Conservation (phyloP, 2,888 invertebrate genomes). For the Drosophila neonasuta region DNA sequence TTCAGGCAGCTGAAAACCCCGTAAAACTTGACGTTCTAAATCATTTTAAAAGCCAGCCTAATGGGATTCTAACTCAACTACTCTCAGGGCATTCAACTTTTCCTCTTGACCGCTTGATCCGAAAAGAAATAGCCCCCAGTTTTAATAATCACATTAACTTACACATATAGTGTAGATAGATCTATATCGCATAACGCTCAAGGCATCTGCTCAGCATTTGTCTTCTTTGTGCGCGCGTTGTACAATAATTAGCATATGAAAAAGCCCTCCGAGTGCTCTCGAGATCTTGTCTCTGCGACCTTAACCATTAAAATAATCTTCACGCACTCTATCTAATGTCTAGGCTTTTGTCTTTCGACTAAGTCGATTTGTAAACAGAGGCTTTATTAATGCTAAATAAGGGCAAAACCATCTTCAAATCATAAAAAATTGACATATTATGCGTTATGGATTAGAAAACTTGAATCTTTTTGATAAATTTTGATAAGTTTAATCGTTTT, state of each 20-base stretch:
- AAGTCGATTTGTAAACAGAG: conserved; percentile 4
- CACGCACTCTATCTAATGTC: conserved; percentile 38
- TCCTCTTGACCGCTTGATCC: conserved; percentile 28
- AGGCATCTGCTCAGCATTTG: conserved; percentile 34
- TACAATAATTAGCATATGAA: conserved; percentile 59
- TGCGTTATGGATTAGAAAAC: background rate
- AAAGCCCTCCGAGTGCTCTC: conserved; percentile 24
- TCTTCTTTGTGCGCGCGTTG: conserved; percentile 18
- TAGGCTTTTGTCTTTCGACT: conserved; percentile 7
- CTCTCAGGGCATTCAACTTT: conserved; percentile 70
- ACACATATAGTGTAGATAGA: conserved; percentile 30
- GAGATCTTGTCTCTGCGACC: conserved; percentile 45
- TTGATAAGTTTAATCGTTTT: background rate
- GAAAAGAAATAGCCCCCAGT: conserved; percentile 5
- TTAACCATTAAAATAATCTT: conserved; percentile 63
- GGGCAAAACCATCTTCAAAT: background rate
- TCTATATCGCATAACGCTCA: conserved; percentile 35
- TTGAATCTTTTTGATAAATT: background rate
- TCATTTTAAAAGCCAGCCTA: conserved; percentile 49
- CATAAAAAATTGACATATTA: background rate
- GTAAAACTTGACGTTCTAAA: conserved; percentile 54
- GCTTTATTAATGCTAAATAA: background rate
- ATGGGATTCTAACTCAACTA: conserved; percentile 34
- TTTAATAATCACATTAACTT: conserved; percentile 40
- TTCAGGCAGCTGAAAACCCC: conserved; percentile 24